A percentile compares a stretch with the other conserved stretches of the same genome.
These are phyloP conservation scores for Monomorium pharaonis DNA, from an alignment of 1,140 invertebrate genomes.

Conservation along the genomic window DNA sequence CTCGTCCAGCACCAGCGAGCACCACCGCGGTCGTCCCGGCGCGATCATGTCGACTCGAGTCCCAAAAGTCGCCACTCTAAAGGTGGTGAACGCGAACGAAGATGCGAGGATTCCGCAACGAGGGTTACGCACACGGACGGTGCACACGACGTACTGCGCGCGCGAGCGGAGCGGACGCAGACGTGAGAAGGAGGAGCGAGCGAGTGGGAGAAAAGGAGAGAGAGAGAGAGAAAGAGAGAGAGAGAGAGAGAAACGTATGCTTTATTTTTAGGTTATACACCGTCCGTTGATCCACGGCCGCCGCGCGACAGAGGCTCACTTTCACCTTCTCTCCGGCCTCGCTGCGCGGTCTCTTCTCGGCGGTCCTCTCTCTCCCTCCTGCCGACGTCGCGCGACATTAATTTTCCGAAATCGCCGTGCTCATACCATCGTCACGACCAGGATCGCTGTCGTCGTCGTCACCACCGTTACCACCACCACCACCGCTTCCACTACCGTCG, in stretches of 20 bases:
- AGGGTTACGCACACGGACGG: no score
- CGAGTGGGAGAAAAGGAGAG: background rate
- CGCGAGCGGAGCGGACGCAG: background rate
- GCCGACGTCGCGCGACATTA: constrained; percentile 56
- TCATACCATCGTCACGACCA: background rate
- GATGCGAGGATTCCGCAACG: background rate
- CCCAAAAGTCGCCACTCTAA: background rate
- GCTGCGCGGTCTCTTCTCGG: background rate
- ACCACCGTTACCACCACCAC: background rate
- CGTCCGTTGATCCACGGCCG: background rate
- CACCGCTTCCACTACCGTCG: background rate
- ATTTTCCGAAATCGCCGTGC: constrained; percentile 55
- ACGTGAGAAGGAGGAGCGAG: background rate
- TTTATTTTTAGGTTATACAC: constrained; percentile 73
- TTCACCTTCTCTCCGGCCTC: constrained; percentile 70
- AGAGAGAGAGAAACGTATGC: background rate
- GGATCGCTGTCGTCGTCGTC: background rate
- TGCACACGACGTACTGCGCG: background rate
- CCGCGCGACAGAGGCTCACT: constrained; percentile 48
- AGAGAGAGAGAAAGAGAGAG: background rate
- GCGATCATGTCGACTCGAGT: constrained; percentile 54
- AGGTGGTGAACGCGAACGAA: background rate
- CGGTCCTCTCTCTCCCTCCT: constrained; percentile 58
- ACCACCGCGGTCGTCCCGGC: background rate
- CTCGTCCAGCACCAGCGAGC: constrained; percentile 29